Conservation (phyloP, 2,888 invertebrate species). For the Eurois occulta region DNA sequence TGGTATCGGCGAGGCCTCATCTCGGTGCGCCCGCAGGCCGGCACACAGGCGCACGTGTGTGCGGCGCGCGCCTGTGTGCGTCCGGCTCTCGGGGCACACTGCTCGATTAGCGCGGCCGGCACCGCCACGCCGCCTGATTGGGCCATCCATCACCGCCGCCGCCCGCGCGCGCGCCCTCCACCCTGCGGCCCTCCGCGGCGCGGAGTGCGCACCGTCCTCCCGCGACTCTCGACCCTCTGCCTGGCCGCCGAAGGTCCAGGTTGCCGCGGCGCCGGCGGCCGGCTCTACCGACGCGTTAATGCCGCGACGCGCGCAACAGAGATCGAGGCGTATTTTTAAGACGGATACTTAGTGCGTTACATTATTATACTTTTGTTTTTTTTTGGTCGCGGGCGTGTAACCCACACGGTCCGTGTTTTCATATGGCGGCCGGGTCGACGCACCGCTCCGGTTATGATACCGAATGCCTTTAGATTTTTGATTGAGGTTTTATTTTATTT, state of each 20-base stretch:
- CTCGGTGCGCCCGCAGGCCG: conserved; percentile 68
- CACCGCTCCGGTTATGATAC: conserved; percentile 88
- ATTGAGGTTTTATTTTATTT: conserved; percentile 90
- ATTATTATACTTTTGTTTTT: conserved; percentile 89
- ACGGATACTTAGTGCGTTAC: conserved; percentile 90
- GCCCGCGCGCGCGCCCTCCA: conserved; percentile 83
- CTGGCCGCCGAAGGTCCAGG: conserved; percentile 61
- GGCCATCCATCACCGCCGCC: conserved; percentile 90
- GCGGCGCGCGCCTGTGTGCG: conserved; percentile 80
- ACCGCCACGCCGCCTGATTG: conserved; percentile 89
- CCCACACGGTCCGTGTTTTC: conserved; percentile 85
- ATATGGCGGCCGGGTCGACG: conserved; percentile 87
- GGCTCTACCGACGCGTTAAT: conserved; percentile 80
- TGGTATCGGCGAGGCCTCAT: conserved; percentile 68
- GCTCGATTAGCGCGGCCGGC: conserved; percentile 88
- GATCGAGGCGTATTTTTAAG: conserved; percentile 89
- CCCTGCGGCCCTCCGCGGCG: conserved; percentile 80
- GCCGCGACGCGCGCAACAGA: conserved; percentile 86
- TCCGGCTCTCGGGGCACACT: conserved; percentile 84
- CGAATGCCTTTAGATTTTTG: conserved; percentile 89
- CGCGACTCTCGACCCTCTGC: conserved; percentile 74
- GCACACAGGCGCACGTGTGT: conserved; percentile 76
- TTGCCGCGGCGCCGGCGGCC: conserved; percentile 56
- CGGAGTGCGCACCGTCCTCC: conserved; percentile 69
- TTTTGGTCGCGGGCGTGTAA: conserved; percentile 84